Conservation (phyloP, 2,888 invertebrate species). For the Drosophila affinis region DNA sequence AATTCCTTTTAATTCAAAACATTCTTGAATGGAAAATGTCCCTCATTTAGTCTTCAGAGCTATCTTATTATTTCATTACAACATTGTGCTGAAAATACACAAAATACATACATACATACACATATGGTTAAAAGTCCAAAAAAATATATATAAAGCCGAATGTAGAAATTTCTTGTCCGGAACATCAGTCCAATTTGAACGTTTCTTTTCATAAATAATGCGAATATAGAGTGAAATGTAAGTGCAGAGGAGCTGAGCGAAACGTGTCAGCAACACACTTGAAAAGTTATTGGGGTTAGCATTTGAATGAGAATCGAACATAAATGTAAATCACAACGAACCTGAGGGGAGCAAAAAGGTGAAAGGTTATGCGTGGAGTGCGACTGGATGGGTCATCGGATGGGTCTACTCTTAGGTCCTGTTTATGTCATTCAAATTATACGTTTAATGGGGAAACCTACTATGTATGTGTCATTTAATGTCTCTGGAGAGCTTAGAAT, state of each 20-base stretch:
- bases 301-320: constrained; percentile 8
- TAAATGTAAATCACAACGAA: constrained; percentile 11
- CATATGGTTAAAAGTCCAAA: neutral
- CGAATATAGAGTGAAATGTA: neutral
- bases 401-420: constrained; percentile 44
- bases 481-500: constrained; percentile 6
- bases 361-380: constrained; percentile 46
- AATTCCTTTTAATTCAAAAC: too few species aligned
- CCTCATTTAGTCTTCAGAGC: neutral
- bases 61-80: neutral
- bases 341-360: constrained; percentile 18
- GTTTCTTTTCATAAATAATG: neutral
- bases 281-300: constrained; percentile 31
- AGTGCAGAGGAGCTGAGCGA: constrained; percentile 2
- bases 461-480: constrained; percentile 23
- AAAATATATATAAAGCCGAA: neutral
- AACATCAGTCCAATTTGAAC: neutral
- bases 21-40: neutral
- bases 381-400: constrained; percentile 28
- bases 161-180: neutral
- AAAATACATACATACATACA: neutral
- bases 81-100: too few species aligned
- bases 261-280: constrained; percentile 26
- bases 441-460: constrained; percentile 47
- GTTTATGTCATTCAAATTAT: constrained; percentile 50